Evolutionary conservation across 2,113 vertebrate species (phyloP), one percentile per base, ranked within the genome.

Genomic region (Cyphomyrus discorhynchus): DNA sequence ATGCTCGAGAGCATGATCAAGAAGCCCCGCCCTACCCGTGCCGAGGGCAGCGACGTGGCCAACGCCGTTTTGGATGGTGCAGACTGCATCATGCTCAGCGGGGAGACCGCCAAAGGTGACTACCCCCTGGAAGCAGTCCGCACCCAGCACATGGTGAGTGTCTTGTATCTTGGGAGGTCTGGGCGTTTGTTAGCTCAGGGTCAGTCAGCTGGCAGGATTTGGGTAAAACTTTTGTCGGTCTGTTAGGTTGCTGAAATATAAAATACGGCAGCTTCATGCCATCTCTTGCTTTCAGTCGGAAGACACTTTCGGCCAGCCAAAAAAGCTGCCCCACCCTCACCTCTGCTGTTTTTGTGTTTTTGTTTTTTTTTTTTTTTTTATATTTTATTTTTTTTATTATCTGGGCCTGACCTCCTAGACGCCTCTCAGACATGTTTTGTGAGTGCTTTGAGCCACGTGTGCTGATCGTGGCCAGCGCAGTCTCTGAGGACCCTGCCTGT

Each of bases 1-100:
- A 99, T 99, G 98, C 92, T 99, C 94, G 98, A 99, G 93, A 99
- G 98, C 95, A 99, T 99, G 98, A 98, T 99, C 93, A 99, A 99
- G 96, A 99, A 99, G 77, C 98, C 98, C 6, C 97, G 98, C 0
- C 98, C 98, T 0, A 99, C 98, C 0, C 97, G 98, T 0, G 98
- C 98, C 0, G 98, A 99, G 95, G 98, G 98, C 93, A 99, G 95
- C 0, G 98, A 99, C 0, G 98, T 99, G 0, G 98, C 98, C 91
- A 99, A 99, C 0, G 98, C 98, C 0, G 98, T 99, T 39, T 93
- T 99, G 92, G 98, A 99, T 0, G 98, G 98, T 53, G 98, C 98
- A 0, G 98, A 99, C 95, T 99, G 98, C 93, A 98, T 99, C 94
- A 99, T 99, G 98, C 97, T 99, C 13, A 99, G 98, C 0, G 98